Conservation (phyloP, 1,140 invertebrate genomes). For the Drosophila athabasca region DNA sequence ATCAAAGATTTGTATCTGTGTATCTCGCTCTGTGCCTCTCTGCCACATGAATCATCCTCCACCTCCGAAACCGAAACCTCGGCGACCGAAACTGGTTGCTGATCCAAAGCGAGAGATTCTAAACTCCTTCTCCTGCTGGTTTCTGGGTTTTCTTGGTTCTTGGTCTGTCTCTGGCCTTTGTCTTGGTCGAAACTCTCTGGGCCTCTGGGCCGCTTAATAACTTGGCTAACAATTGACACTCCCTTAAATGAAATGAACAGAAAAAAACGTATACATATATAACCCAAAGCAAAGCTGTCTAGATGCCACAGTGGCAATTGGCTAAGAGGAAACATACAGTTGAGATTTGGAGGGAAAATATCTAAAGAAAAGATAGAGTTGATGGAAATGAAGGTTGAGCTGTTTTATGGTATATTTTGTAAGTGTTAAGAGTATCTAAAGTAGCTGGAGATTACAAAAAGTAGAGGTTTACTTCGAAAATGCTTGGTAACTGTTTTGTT, state of each 20-base stretch:
- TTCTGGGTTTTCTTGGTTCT: constrained; percentile 28
- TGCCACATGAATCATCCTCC: constrained; percentile 72
- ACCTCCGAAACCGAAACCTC: constrained; percentile 6
- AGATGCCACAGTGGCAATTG: constrained; percentile 46
- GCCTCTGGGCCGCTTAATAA: constrained; percentile 69
- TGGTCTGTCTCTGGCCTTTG: constrained; percentile 27
- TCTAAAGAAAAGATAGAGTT: too few species aligned
- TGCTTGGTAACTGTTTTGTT: too few species aligned
- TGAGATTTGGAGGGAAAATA: background rate
- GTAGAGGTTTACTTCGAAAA: too few species aligned
- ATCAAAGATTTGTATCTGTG: constrained; percentile 78
- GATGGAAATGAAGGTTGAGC: too few species aligned
- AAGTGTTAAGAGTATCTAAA: too few species aligned
- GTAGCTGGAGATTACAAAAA: too few species aligned
- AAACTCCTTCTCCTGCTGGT: constrained; percentile 13
- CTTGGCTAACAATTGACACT: constrained; percentile 81
- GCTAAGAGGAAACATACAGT: constrained; percentile 19
- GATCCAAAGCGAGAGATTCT: constrained; percentile 4
- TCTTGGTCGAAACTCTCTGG: constrained; percentile 19
- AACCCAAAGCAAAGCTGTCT: constrained; percentile 25
- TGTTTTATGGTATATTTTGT: too few species aligned
- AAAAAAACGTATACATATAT: constrained; percentile 26
- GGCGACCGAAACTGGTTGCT: constrained; percentile 40
- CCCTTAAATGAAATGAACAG: constrained; percentile 63
- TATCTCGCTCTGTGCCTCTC: background rate